Evolutionary conservation across 2,888 invertebrate species (phyloP), one percentile per base, ranked within the genome.

Genomic region (Netelia inedita): DNA sequence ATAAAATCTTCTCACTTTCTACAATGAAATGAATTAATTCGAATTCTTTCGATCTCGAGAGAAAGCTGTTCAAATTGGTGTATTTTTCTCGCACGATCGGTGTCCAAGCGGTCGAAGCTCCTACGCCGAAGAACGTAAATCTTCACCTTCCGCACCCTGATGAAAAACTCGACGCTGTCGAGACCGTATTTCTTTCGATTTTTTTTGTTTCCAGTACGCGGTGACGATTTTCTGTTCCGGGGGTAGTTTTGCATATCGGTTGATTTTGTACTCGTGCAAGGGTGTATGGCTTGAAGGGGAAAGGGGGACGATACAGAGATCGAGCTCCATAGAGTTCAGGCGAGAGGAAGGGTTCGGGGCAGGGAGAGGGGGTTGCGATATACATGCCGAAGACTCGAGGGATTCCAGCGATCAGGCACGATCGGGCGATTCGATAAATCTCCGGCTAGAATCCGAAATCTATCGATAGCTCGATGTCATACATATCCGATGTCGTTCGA

Each of bases 381-480:
- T 78, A 81, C 87, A 86, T 86, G 85, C 82, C 83, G 75, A 61
- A 80, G 82, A 73, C 91, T 87, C 89, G 59, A 83, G 91, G 91
- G 91, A 89, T 89, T 88, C 82, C 71, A 82, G 81, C 88, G 89
- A 91, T 91, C 91, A 89, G 87, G 88, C 91, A 90, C 89, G 90
- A 88, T 87, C 90, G 89, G 87, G 82, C 88, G 89, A 89, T 89
- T 87, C 89, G 89, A 91, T 91, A 91, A 89, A 91, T 91, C 88
- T 89, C 69, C 88, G 85, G 79, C 82, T 82, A 87, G 88, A 89
- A 88, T 89, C 87, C 87, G 88, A 90, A 91, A 90, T 90, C 89
- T 91, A 91, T 91, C 90, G 90, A 88, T 88, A 87, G 88, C 88
- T 86, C 88, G 89, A 90, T 85, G 91, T 91, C 91, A 91, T 91